These are phyloP conservation scores for Calypte anna DNA, from an alignment of 2,113 vertebrate species.

Conservation along the genomic window DNA sequence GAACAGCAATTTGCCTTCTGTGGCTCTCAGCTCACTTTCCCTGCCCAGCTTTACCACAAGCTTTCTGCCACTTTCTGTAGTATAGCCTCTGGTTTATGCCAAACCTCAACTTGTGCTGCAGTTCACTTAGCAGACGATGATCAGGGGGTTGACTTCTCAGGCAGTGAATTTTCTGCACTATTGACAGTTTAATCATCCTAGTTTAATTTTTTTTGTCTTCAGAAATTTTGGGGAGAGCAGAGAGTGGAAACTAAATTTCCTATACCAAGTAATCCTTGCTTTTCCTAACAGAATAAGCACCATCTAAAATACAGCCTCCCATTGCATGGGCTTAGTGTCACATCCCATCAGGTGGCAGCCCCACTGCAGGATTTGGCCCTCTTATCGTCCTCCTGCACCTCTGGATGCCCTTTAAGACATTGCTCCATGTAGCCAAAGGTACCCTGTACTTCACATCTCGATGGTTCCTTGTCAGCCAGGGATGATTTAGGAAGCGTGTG, in stretches of 20 bases:
- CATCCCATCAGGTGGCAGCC: neutral
- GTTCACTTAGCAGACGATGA: neutral
- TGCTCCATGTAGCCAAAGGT: neutral
- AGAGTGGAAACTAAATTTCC: conserved; percentile 23
- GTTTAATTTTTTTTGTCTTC: neutral
- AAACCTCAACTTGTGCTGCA: conserved; percentile 26
- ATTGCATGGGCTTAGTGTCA: neutral
- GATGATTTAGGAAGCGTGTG: neutral
- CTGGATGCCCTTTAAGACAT: neutral
- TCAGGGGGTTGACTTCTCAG: neutral
- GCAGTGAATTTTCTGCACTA: neutral
- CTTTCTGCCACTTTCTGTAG: neutral
- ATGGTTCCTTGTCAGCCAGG: neutral
- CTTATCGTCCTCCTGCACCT: neutral
- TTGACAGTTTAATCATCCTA: neutral
- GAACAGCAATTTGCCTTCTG: neutral
- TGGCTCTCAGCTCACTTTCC: neutral
- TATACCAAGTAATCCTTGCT: neutral
- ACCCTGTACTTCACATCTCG: neutral
- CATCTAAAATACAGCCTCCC: neutral
- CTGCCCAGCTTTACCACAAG: neutral
- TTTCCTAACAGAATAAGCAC: neutral
- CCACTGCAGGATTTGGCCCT: neutral
- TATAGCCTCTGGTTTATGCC: neutral
- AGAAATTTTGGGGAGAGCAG: neutral